phyloP scores from a whole-genome alignment of 2,797 vertebrate species.

The Melopsittacus undulatus region DNA sequence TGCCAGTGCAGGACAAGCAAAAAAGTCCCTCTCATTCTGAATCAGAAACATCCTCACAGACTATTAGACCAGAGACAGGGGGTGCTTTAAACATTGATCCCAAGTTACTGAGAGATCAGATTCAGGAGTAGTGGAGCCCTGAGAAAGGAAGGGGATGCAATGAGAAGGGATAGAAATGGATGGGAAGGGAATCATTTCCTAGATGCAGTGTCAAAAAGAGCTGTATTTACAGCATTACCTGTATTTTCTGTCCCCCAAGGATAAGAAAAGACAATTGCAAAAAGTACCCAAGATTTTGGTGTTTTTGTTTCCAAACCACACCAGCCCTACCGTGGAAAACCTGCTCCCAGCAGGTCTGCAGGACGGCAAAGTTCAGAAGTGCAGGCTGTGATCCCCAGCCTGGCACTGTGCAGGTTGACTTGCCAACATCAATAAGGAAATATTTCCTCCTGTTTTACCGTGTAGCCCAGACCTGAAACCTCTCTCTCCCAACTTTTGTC shows the following conservation, averaged over 20 bases:
- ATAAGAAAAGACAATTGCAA: neutral
- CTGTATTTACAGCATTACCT: neutral
- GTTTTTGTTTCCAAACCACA: neutral
- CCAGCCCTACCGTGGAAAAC: neutral
- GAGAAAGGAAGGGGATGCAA: neutral
- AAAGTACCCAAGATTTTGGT: neutral
- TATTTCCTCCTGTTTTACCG: neutral
- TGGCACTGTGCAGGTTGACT: rapidly evolving
- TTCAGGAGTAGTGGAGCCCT: neutral
- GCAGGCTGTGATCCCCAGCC: neutral
- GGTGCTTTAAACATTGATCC: neutral
- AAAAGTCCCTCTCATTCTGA: neutral
- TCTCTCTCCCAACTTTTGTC: neutral
- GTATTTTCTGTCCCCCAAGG: neutral
- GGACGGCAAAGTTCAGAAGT: neutral
- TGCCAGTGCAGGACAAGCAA: neutral
- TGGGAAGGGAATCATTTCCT: neutral
- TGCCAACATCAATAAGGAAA: rapidly evolving
- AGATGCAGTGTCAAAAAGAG: neutral
- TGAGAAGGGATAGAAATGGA: too few species aligned
- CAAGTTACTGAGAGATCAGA: neutral
- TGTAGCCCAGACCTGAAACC: rapidly evolving
- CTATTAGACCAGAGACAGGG: neutral
- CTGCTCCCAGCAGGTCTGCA: neutral
- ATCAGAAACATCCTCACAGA: neutral